These are phyloP conservation scores for Nesoenas mayeri DNA, from an alignment of 2,113 vertebrate genomes.

Conservation along the genomic window DNA sequence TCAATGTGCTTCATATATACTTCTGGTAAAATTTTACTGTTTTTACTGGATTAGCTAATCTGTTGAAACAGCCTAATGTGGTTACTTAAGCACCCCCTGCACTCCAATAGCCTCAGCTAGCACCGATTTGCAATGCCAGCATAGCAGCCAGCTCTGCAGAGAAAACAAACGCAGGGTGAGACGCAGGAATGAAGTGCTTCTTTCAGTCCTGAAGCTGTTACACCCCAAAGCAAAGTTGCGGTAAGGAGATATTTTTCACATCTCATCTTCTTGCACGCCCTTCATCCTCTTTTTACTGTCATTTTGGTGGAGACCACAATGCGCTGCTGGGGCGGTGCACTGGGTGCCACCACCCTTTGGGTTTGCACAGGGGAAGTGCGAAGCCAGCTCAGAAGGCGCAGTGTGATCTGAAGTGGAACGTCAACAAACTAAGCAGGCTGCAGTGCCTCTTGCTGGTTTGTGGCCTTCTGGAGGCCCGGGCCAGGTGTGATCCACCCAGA, in stretches of 20 bases:
- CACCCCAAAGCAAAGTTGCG: background rate
- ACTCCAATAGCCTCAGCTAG: background rate
- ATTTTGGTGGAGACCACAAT: background rate
- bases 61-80: background rate
- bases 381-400: background rate
- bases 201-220: conserved; percentile 9
- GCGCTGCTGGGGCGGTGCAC: rapidly evolving
- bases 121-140: conserved; percentile 1
- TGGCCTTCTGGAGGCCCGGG: background rate
- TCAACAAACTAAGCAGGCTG: background rate
- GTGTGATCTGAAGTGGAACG: background rate
- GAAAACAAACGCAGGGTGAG: conserved; percentile 8
- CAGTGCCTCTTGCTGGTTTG: background rate
- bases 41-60: conserved; percentile 24
- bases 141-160: conserved; percentile 8
- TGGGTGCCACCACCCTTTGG: background rate
- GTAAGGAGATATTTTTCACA: background rate
- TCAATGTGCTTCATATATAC: background rate
- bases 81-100: background rate
- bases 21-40: background rate
- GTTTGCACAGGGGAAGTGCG: background rate
- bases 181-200: background rate
- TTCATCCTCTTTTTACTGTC: background rate
- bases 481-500: background rate
- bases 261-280: background rate